These are phyloP conservation scores for Eriosoma lanigerum DNA, from an alignment of 1,140 invertebrate genomes.

Conservation along the genomic window DNA sequence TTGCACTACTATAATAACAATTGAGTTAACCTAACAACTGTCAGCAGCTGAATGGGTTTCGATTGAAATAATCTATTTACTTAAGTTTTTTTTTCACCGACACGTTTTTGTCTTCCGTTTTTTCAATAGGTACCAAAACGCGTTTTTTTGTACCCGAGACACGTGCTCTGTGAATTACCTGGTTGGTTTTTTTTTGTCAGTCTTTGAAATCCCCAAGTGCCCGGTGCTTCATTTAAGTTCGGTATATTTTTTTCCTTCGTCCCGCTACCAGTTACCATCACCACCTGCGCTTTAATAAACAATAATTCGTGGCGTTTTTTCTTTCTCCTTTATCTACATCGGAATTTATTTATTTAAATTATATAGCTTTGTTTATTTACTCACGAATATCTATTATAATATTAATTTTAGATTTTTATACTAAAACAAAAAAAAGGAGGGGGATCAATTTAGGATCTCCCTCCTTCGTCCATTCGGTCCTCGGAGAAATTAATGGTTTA, in stretches of 20 bases:
- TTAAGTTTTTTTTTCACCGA: constrained; percentile 40
- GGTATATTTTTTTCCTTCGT: constrained; percentile 13
- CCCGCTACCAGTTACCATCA: not conserved
- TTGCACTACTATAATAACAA: constrained; percentile 4
- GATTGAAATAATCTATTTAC: constrained; percentile 49
- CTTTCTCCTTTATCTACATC: not conserved
- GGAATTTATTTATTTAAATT: constrained; percentile 21
- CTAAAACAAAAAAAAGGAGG: too few relatives aligned
- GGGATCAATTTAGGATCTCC: too few relatives aligned
- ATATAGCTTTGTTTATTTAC: constrained; percentile 6
- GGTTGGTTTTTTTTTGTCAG: constrained; percentile 30
- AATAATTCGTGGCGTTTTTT: constrained; percentile 13
- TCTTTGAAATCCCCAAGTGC: constrained; percentile 30
- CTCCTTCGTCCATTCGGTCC: too few relatives aligned
- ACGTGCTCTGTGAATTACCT: constrained; percentile 49
- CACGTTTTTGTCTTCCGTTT: constrained; percentile 29
- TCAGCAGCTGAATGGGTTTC: constrained; percentile 44
- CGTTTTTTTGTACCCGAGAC: constrained; percentile 39
- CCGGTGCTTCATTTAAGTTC: constrained; percentile 39
- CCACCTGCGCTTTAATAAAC: constrained; percentile 8
- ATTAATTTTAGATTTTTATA: too few relatives aligned
- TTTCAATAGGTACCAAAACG: constrained; percentile 28
- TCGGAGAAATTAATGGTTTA: too few relatives aligned
- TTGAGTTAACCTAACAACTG: constrained; percentile 7
- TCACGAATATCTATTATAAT: too few relatives aligned